These are phyloP conservation scores for Pterostichus madidus DNA, from an alignment of 2,888 invertebrate species.

Conservation along the genomic window DNA sequence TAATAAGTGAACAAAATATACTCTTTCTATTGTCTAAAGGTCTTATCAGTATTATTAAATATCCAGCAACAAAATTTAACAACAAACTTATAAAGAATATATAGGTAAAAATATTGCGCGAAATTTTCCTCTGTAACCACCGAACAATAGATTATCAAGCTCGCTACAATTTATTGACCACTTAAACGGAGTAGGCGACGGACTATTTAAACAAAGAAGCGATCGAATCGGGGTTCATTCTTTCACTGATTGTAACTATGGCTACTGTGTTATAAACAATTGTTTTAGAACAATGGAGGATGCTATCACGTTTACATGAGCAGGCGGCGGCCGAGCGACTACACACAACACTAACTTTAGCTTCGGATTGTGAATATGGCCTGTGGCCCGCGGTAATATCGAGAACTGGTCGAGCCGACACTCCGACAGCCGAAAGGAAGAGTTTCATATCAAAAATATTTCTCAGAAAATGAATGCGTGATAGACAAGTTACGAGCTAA, in stretches of 20 bases:
- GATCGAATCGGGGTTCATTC: conserved; percentile 63
- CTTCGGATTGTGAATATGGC: conserved; percentile 40
- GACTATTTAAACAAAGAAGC: conserved; percentile 65
- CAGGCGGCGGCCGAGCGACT: conserved; percentile 21
- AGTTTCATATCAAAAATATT: conserved; percentile 41
- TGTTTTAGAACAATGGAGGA: conserved; percentile 66
- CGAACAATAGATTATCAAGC: conserved; percentile 61
- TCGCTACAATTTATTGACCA: conserved; percentile 61
- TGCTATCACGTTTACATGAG: conserved; percentile 64
- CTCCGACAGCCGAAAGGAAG: conserved; percentile 22
- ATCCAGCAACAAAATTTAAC: conserved; percentile 50
- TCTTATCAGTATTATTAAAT: conserved; percentile 33
- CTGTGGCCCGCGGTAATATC: conserved; percentile 40
- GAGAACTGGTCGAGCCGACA: conserved; percentile 13
- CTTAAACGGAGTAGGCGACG: conserved; percentile 59
- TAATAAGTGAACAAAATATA: conserved; percentile 58
- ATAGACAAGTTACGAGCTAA: conserved; percentile 43
- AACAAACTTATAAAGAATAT: conserved; percentile 30
- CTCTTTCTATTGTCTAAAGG: conserved; percentile 41
- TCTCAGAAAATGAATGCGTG: conserved; percentile 42
- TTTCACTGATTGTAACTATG: conserved; percentile 65
- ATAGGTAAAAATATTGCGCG: conserved; percentile 42
- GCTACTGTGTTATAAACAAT: conserved; percentile 67
- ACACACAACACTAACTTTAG: conserved; percentile 35
- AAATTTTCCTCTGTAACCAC: conserved; percentile 34